These are phyloP conservation scores for Lepidonotus clava DNA, from an alignment of 2,888 invertebrate genomes.

Conservation along the genomic window DNA sequence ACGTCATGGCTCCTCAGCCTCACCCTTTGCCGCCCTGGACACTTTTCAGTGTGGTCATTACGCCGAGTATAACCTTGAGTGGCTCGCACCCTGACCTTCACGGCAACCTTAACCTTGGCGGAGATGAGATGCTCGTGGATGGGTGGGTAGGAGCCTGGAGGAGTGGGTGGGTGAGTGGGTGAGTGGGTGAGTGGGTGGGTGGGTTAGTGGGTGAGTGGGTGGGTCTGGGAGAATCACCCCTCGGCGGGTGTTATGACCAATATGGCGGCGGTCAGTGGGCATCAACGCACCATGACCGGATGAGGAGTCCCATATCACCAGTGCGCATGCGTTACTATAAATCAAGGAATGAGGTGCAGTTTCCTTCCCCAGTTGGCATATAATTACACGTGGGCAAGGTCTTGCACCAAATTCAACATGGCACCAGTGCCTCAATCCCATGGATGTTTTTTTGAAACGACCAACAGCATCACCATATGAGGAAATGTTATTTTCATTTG, in stretches of 20 bases:
- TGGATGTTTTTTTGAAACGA: too few relatives aligned
- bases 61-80: not conserved
- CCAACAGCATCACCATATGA: too few relatives aligned
- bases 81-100: not conserved
- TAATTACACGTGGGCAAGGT: too few relatives aligned
- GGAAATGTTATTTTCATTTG: too few relatives aligned
- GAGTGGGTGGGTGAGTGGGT: not conserved
- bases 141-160: not conserved
- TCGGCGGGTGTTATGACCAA: not conserved
- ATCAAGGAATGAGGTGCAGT: too few relatives aligned
- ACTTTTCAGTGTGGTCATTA: not conserved
- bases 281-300: not conserved
- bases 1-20: not conserved
- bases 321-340: slow-evolving; percentile 2
- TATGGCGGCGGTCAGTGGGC: not conserved
- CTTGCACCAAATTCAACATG: too few relatives aligned
- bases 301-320: not conserved
- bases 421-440: too few relatives aligned
- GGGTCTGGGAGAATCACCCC: not conserved
- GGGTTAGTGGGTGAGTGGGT: not conserved
- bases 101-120: not conserved
- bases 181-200: not conserved
- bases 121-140: not conserved
- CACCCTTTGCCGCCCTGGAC: not conserved
- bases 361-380: too few relatives aligned